A percentile compares a stretch with the other conserved stretches of the same genome.
phyloP scores from a whole-genome alignment of 2,888 invertebrate species.

The Unio pictorum region DNA sequence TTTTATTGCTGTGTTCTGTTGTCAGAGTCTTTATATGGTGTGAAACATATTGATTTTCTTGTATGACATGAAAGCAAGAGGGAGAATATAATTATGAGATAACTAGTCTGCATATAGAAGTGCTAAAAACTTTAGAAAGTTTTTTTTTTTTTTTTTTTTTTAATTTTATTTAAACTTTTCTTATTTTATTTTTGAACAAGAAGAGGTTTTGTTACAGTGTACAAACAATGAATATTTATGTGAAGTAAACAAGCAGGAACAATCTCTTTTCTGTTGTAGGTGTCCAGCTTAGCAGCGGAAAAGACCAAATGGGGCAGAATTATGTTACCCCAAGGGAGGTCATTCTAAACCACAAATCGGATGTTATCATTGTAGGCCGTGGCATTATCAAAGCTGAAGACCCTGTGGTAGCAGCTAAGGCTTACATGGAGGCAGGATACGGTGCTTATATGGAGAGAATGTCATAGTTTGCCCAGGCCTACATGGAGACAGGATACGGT shows the following conservation, averaged over 20 bases:
- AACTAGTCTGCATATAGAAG: no score
- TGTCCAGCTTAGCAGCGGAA: constrained; percentile 80
- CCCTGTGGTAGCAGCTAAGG: constrained; percentile 79
- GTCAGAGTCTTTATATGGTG: no score
- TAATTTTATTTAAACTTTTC: no score
- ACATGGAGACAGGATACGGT: constrained; percentile 82
- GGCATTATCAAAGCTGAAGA: constrained; percentile 80
- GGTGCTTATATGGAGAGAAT: constrained; percentile 73
- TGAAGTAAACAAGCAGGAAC: background rate
- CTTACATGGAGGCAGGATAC: constrained; percentile 85
- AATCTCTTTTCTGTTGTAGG: constrained; percentile 73
- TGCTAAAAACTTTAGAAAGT: no score
- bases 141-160: no score
- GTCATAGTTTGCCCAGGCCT: constrained; percentile 70
- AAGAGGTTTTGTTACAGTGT: background rate
- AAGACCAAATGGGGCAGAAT: constrained; percentile 88
- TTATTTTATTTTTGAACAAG: background rate
- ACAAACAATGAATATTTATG: background rate
- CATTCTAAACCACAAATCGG: constrained; percentile 86
- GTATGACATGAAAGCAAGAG: no score
- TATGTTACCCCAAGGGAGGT: constrained; percentile 90
- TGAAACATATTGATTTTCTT: no score
- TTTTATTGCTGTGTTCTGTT: no score
- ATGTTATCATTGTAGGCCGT: constrained; percentile 94
- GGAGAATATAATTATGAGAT: no score